A percentile compares a stretch with the other conserved stretches of the same genome.
Conservation (phyloP, 2,113 vertebrate genomes). For the Thryonomys swinderianus region DNA sequence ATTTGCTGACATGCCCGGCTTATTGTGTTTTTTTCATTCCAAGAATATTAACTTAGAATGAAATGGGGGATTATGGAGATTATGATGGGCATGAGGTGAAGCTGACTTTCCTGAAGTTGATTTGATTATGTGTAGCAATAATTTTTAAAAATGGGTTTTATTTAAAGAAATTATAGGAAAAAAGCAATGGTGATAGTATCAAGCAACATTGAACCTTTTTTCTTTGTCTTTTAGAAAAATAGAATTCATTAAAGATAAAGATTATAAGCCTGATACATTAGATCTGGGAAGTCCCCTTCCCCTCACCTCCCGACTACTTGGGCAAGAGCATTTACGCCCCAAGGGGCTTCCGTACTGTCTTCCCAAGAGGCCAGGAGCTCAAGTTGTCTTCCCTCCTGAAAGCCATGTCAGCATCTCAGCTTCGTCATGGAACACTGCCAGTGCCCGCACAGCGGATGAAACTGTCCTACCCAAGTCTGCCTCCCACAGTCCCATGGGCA, state of each 20-base stretch:
- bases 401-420: neutral
- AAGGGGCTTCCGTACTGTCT: neutral
- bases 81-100: neutral
- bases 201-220: neutral
- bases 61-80: neutral
- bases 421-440: neutral
- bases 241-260: neutral
- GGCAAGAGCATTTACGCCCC: neutral
- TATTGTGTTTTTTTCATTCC: neutral
- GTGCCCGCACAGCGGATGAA: neutral
- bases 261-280: neutral
- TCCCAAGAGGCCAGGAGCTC: neutral
- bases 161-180: neutral
- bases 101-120: neutral
- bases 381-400: neutral
- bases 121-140: neutral
- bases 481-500: neutral
- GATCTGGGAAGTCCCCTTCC: neutral
- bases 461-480: neutral
- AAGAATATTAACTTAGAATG: neutral
- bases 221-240: neutral
- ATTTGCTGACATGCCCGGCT: neutral
- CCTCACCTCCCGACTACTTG: neutral
- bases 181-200: neutral
- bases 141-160: slow-evolving; percentile 27